These are phyloP conservation scores for Sarcophaga caerulescens DNA, from an alignment of 2,888 invertebrate species.

Conservation along the genomic window DNA sequence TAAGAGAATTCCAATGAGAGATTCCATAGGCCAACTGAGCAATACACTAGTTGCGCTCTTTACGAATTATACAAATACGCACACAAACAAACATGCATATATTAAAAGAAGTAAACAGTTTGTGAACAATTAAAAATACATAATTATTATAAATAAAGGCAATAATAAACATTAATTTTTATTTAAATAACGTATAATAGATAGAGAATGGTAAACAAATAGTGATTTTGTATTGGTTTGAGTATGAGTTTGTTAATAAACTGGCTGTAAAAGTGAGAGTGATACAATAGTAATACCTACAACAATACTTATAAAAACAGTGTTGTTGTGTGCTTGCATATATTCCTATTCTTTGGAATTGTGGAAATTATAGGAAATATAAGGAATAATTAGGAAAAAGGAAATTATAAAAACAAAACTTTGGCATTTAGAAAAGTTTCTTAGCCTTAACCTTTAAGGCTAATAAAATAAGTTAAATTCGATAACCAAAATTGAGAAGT, in stretches of 20 bases:
- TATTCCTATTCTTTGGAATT: neutral
- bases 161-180: neutral
- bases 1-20: neutral
- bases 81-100: neutral
- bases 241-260: neutral
- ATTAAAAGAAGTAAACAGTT: neutral
- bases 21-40: neutral
- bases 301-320: slow-evolving; percentile 6
- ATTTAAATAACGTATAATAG: too few species aligned
- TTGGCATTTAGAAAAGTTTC: too few species aligned
- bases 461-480: too few species aligned
- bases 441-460: too few species aligned
- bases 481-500: too few species aligned
- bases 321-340: neutral
- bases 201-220: neutral
- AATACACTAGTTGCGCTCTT: slow-evolving; percentile 24
- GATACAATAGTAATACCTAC: neutral
- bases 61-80: neutral
- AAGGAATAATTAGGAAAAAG: too few species aligned
- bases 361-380: too few species aligned
- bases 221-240: neutral
- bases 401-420: too few species aligned
- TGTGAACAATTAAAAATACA: neutral
- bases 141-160: neutral
- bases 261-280: slow-evolving; percentile 29